Evolutionary conservation across 2,797 vertebrate species (phyloP).

Genomic region (Podarcis lilfordi): DNA sequence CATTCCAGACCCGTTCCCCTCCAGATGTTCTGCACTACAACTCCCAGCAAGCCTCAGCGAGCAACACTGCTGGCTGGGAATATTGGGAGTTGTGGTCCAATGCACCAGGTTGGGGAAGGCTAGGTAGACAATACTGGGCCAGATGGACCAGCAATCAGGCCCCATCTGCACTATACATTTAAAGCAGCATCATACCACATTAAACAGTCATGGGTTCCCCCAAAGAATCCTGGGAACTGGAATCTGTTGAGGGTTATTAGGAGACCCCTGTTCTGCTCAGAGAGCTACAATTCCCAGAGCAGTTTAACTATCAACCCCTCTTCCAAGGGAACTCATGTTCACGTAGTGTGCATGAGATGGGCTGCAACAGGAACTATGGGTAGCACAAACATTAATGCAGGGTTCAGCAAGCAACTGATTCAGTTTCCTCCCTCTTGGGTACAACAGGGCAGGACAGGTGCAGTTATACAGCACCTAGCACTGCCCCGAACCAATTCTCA

Average conservation of each 20-base stretch:
- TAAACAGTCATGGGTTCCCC: neutral
- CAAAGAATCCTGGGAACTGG: too few relatives aligned
- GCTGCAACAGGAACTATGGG: neutral
- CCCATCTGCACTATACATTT: too few relatives aligned
- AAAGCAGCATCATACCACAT: neutral
- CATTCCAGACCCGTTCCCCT: too few relatives aligned
- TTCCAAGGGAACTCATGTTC: neutral
- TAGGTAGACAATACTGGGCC: neutral
- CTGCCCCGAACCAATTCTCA: neutral
- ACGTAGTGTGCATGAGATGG: neutral
- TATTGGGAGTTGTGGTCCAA: too few relatives aligned
- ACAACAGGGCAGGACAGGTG: neutral
- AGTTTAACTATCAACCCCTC: too few relatives aligned
- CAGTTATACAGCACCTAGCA: neutral
- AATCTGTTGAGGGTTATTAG: too few relatives aligned
- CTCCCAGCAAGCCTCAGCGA: too few relatives aligned
- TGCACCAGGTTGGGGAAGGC: neutral
- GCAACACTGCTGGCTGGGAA: too few relatives aligned
- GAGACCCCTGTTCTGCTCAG: too few relatives aligned
- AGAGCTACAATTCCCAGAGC: too few relatives aligned
- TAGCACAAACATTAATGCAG: neutral
- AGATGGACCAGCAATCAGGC: neutral
- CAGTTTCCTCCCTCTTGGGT: neutral
- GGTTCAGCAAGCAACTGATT: neutral
- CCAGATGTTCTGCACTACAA: neutral